These are phyloP conservation scores for Gnathonemus echidnorhynchus DNA, from an alignment of 2,113 vertebrate genomes.

Conservation along the genomic window DNA sequence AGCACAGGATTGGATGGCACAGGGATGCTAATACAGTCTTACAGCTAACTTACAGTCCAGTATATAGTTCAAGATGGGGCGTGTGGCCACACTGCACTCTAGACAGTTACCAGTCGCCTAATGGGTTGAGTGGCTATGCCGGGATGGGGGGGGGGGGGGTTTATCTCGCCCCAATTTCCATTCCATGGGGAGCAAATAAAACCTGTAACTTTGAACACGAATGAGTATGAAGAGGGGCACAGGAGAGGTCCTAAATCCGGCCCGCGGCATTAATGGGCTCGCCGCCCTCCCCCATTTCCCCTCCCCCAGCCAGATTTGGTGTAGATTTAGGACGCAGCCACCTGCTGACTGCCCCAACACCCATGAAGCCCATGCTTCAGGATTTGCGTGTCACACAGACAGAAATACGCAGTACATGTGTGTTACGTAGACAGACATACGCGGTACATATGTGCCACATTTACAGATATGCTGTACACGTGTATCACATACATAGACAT, in stretches of 20 bases:
- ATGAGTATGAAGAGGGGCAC: not conserved
- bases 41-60: not conserved
- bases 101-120: not conserved
- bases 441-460: too few species aligned
- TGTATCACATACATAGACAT: too few species aligned
- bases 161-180: not conserved
- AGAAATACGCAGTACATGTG: not conserved
- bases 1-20: not conserved
- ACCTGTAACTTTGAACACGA: not conserved
- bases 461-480: too few species aligned
- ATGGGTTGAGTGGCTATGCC: not conserved
- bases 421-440: too few species aligned
- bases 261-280: not conserved
- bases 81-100: not conserved
- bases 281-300: not conserved
- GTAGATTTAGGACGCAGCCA: not conserved
- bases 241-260: not conserved
- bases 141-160: not conserved
- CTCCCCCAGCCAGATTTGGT: not conserved
- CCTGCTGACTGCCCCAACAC: not conserved
- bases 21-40: not conserved
- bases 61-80: not conserved
- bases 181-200: not conserved
- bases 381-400: not conserved
- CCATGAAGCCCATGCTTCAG: not conserved